These are phyloP conservation scores for Lordiphosa andalusiaca DNA, from an alignment of 2,888 invertebrate species.

Conservation along the genomic window DNA sequence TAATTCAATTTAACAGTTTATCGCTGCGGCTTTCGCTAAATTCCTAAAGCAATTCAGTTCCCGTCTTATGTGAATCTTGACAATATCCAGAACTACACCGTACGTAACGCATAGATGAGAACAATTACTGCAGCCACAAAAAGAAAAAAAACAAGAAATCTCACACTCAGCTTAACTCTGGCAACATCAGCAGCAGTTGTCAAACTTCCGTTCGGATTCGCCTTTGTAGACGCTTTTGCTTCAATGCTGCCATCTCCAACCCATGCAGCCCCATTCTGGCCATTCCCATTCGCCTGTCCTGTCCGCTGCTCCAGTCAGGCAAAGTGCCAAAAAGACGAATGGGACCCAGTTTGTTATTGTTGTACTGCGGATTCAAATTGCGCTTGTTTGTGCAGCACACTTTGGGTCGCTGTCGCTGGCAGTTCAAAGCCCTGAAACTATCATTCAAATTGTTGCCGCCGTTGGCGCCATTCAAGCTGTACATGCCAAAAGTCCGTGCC, in stretches of 20 bases:
- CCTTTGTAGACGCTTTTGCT: not conserved
- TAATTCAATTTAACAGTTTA: no score
- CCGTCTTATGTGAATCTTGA: no score
- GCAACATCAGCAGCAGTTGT: constrained; percentile 6
- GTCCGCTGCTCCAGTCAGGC: constrained; percentile 4
- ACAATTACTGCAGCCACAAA: no score
- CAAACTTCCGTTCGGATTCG: constrained; percentile 9
- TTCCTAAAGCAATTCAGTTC: no score
- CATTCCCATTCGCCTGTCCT: no score
- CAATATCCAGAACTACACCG: no score
- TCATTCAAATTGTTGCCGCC: constrained; percentile 11
- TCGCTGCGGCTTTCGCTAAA: no score
- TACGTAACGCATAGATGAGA: no score
- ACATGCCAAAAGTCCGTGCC: constrained; percentile 7
- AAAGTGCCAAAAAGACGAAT: constrained; percentile 12
- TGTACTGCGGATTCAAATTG: constrained; percentile 10
- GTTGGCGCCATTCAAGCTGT: constrained; percentile 9
- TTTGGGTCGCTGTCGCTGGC: constrained; percentile 10
- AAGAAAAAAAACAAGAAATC: no score
- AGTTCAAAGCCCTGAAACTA: constrained; percentile 14
- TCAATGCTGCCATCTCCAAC: no score
- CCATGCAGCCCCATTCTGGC: no score
- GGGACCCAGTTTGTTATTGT: constrained; percentile 6
- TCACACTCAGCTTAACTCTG: not conserved
- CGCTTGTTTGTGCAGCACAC: constrained; percentile 5